A percentile compares a stretch with the other conserved stretches of the same genome.
Evolutionary conservation across 2,888 invertebrate genomes (phyloP).

Genomic region (Ochropleura plecta): DNA sequence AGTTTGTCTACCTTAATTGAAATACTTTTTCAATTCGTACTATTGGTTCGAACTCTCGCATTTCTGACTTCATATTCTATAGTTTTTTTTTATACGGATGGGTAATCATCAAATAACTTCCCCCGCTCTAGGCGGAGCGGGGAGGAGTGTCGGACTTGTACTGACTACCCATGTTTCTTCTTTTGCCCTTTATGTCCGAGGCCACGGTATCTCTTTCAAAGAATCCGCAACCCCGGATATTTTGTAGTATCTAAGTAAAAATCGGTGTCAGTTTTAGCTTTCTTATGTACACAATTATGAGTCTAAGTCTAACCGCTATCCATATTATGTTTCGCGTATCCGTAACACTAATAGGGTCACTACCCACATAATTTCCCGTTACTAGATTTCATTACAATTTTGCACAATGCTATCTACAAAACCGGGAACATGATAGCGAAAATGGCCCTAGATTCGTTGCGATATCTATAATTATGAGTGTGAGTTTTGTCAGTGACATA

Average conservation of each 20-base stretch:
- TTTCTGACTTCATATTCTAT: neutral
- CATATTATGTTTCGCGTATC: constrained; percentile 42
- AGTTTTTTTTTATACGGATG: too few relatives aligned
- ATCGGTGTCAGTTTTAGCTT: neutral
- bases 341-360: constrained; percentile 57
- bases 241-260: neutral
- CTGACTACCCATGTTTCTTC: too few relatives aligned
- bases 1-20: neutral
- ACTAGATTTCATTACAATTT: constrained; percentile 54
- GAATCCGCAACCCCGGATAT: too few relatives aligned
- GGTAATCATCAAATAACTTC: too few relatives aligned
- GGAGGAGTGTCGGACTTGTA: too few relatives aligned
- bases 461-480: constrained; percentile 27
- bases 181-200: too few relatives aligned
- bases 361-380: constrained; percentile 64
- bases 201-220: too few relatives aligned
- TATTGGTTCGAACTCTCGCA: neutral
- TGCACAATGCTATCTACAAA: constrained; percentile 49
- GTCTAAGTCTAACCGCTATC: constrained; percentile 16
- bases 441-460: constrained; percentile 33
- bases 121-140: too few relatives aligned
- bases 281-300: constrained; percentile 1
- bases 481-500: constrained; percentile 3
- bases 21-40: neutral
- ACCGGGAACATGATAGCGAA: constrained; percentile 54